Evolutionary conservation across 2,113 vertebrate genomes (phyloP).

Genomic region (Trinectes maculatus): DNA sequence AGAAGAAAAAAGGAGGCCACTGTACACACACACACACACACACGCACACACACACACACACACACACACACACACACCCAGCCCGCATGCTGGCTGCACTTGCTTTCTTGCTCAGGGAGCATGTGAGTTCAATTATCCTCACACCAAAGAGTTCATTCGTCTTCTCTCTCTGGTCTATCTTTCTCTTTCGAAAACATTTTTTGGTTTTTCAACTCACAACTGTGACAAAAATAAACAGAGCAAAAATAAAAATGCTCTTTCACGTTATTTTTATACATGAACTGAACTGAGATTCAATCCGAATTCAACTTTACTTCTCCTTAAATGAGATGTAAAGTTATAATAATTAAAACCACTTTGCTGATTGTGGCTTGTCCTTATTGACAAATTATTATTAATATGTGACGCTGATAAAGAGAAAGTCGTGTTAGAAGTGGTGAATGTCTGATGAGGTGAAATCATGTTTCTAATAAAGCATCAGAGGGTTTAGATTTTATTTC

Average conservation of each 20-base stretch:
- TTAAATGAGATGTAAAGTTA: neutral
- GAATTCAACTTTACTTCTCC: neutral
- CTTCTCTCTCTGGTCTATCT: conserved; percentile 25
- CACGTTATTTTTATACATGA: neutral
- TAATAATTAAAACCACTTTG: no score
- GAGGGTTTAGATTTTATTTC: no score
- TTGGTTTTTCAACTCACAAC: conserved; percentile 21
- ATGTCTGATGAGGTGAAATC: no score
- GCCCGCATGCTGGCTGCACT: conserved; percentile 32
- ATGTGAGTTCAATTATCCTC: conserved; percentile 67
- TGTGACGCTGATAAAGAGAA: no score
- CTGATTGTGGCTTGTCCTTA: no score
- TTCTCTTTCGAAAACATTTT: conserved; percentile 27
- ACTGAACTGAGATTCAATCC: neutral
- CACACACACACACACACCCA: conserved; percentile 9
- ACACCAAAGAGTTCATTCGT: conserved; percentile 51
- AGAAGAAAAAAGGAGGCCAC: conserved; percentile 21
- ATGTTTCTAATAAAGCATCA: no score
- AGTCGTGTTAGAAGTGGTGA: no score
- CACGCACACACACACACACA: conserved; percentile 10
- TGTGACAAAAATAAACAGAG: no score
- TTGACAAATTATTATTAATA: no score
- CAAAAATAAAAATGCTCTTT: conserved; percentile 1
- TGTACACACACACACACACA: conserved; percentile 2
- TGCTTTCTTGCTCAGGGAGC: conserved; percentile 47